Evolutionary conservation across 2,113 vertebrate genomes (phyloP), one percentile per base, ranked within the genome.

Genomic region (Scopus umbretta): DNA sequence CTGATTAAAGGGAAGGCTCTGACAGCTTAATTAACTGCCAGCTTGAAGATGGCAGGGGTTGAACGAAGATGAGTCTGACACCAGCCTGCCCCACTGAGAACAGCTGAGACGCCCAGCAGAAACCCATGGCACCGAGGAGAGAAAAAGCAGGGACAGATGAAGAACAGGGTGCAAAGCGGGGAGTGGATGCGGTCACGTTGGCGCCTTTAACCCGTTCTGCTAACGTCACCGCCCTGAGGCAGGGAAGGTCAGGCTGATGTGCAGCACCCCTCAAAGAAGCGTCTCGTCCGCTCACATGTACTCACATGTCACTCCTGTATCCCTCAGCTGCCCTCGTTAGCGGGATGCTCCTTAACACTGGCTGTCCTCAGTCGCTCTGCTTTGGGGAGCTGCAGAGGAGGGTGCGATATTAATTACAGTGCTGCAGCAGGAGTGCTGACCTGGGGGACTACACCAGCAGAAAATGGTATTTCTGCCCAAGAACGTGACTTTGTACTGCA

Each of bases 241-340:
- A 62, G 42, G n/a, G 38, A 36, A 42, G 29, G 7, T 43, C 3
- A 32, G n/a, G 23, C 3, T 38, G 13, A n/a, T 32, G 43, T 32
- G 0, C 26, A 43, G 68, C n/a, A 42, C 21, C 19, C 30, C 30
- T 5, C 36, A 45, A 4, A 0, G 1, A 49, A 86, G 22, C 8
- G 0, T 29, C 63, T 30, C 0, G 1, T 49, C 19, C 56, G 81
- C 67, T 65, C 4, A 6, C 19, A 1, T 0, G 2, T n/a, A n/a
- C n/a, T n/a, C n/a, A n/a, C n/a, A n/a, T n/a, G n/a, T n/a, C n/a
- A 72, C 55, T 84, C 25, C 55, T 73, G n/a, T 10, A 10, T 14
- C 55, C 34, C 63, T 34, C 45, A 8, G 26, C 62, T 52, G 36
- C 38, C 52, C 56, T 65, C 6, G 0, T 21, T 27, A 49, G 72